Percentiles rank a stretch among this genome's conserved stretches.
Evolutionary conservation across 2,113 vertebrate genomes (phyloP).

Genomic region (Notechis scutatus): DNA sequence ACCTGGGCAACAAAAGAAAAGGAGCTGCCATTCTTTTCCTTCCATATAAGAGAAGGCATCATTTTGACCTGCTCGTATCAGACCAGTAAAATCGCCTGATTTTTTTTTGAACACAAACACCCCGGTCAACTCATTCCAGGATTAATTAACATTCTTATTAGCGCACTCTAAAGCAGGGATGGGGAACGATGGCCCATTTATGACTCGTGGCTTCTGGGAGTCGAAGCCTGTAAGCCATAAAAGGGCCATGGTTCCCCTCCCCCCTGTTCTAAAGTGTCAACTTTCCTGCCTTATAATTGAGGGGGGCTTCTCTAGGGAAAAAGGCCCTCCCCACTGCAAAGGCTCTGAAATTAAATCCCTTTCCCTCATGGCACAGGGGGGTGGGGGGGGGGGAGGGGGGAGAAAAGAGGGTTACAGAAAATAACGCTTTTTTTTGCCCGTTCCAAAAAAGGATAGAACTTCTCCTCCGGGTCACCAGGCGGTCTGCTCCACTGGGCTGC

Average conservation of each 20-base stretch:
- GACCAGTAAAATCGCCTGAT: not conserved
- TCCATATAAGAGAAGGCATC: not conserved
- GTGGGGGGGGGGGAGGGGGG: not conserved
- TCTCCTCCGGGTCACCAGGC: slow-evolving; percentile 55
- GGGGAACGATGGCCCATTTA: not conserved
- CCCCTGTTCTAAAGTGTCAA: not conserved
- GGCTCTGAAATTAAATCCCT: slow-evolving; percentile 22
- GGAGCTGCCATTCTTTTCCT: not conserved
- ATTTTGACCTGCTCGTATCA: not conserved
- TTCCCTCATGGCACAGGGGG: slow-evolving; percentile 14
- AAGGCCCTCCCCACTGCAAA: not conserved
- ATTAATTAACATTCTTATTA: not conserved
- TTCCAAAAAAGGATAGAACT: slow-evolving; percentile 57
- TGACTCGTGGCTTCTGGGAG: not conserved
- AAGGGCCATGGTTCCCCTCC: not conserved
- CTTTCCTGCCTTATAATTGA: not conserved
- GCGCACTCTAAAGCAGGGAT: not conserved
- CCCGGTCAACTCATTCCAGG: not conserved
- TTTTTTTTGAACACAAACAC: not conserved
- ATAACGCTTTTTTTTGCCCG: not conserved
- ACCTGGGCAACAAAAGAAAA: not conserved
- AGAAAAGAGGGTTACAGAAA: not conserved
- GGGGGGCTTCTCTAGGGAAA: not conserved
- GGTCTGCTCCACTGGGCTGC: slow-evolving; percentile 52
- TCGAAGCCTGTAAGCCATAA: not conserved